A percentile compares a stretch with the other conserved stretches of the same genome.
Conservation (phyloP, 2,797 vertebrate species). For the Tangara arthus region DNA sequence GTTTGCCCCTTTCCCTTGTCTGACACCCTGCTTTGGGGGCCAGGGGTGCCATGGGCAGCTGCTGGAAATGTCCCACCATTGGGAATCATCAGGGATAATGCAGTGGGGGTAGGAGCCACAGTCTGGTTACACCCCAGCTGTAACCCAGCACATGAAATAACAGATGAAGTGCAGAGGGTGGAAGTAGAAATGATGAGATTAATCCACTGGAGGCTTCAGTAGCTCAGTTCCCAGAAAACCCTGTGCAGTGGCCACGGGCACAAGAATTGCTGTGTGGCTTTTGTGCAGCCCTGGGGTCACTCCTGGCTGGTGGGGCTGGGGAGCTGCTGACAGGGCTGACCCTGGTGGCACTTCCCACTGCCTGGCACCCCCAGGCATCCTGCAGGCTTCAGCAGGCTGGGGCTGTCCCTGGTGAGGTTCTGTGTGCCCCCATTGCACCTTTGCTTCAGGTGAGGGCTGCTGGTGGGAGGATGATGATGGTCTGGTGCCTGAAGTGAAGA, state of each 20-base stretch:
- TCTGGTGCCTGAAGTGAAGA: not conserved
- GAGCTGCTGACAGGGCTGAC: not conserved
- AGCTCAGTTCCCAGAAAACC: not conserved
- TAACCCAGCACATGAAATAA: not conserved
- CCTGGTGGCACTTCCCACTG: not conserved
- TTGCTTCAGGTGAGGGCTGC: not conserved
- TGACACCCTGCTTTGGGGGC: not conserved
- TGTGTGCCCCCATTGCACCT: not conserved
- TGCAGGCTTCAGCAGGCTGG: not conserved
- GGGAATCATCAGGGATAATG: not conserved
- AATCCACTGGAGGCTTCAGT: not conserved
- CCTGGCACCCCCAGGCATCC: fast-evolving
- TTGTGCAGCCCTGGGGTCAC: fast-evolving
- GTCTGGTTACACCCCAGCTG: no score
- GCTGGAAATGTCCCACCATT: fast-evolving
- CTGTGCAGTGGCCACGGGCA: fast-evolving
- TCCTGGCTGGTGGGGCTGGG: not conserved
- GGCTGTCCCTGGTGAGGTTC: fast-evolving
- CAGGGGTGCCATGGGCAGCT: not conserved
- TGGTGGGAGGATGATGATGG: not conserved
- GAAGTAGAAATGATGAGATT: not conserved
- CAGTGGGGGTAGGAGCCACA: fast-evolving
- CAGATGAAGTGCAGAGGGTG: not conserved
- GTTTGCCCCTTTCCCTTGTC: no score
- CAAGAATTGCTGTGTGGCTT: not conserved